phyloP scores from a whole-genome alignment of 2,797 vertebrate species.

The Pampus argenteus region DNA sequence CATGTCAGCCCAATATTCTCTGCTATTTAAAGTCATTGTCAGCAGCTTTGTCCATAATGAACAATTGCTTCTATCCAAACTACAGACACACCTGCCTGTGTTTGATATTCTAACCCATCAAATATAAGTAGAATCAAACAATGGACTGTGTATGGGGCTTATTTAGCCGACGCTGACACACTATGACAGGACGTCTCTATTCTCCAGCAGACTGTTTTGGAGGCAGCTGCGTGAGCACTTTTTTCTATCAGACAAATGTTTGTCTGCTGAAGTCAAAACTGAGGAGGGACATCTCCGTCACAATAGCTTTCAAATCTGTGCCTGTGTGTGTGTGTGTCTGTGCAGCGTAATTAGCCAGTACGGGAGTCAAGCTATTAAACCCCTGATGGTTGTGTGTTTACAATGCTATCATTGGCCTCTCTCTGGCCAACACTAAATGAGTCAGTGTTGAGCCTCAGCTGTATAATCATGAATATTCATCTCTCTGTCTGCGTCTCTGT shows the following conservation, averaged over 20 bases:
- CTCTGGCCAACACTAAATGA: conserved; percentile 79
- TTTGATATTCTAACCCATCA: conserved; percentile 27
- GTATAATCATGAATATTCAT: conserved; percentile 83
- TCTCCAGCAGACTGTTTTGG: conserved; percentile 35
- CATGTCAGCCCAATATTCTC: background rate
- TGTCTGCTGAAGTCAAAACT: conserved; percentile 62
- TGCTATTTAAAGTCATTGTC: conserved; percentile 10
- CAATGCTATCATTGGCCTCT: conserved; percentile 79
- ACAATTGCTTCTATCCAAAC: conserved; percentile 9
- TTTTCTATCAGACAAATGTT: conserved; percentile 58
- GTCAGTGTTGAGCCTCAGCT: conserved; percentile 80
- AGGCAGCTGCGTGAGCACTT: conserved; percentile 58
- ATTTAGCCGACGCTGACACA: conserved; percentile 52
- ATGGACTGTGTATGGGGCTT: conserved; percentile 43
- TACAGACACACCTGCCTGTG: conserved; percentile 9
- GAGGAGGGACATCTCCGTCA: conserved; percentile 47
- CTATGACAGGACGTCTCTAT: conserved; percentile 54
- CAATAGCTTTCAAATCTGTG: conserved; percentile 45
- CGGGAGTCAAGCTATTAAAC: conserved; percentile 72
- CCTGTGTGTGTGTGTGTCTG: conserved; percentile 28
- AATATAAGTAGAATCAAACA: conserved; percentile 48
- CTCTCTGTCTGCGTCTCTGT: conserved; percentile 47
- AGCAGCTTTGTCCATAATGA: conserved; percentile 29
- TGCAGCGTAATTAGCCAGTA: conserved; percentile 58
- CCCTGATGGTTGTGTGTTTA: conserved; percentile 75